Percentiles rank a stretch among this genome's conserved stretches.
Evolutionary conservation across 2,888 invertebrate genomes (phyloP).

Genomic region (Leptopilina syphax): DNA sequence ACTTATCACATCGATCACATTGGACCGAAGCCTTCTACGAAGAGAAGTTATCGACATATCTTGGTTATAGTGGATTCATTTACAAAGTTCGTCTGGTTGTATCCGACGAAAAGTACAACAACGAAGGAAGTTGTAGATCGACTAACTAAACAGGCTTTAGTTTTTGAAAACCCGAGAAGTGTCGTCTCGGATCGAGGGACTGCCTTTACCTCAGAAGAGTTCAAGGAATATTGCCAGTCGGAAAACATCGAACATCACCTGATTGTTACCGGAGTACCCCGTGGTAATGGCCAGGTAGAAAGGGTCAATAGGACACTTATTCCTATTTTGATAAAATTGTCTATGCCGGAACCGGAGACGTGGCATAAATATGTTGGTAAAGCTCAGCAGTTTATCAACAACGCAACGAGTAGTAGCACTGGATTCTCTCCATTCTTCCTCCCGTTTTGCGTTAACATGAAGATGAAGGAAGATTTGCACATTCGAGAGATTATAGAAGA

Average conservation of each 20-base stretch:
- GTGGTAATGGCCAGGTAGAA: neutral
- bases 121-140: slow-evolving; percentile 57
- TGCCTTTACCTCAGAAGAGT: slow-evolving; percentile 54
- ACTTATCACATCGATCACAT: too few relatives aligned
- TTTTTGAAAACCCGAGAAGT: slow-evolving; percentile 69
- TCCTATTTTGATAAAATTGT: neutral
- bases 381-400: slow-evolving; percentile 38
- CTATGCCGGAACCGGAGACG: slow-evolving; percentile 2
- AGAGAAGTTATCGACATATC: too few relatives aligned
- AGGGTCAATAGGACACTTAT: neutral
- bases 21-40: too few relatives aligned
- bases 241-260: neutral
- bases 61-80: neutral
- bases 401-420: slow-evolving; percentile 32
- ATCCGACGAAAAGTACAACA: slow-evolving; percentile 28
- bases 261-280: neutral
- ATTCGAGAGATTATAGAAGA: too few relatives aligned
- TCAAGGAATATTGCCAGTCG: slow-evolving; percentile 64
- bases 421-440: slow-evolving; percentile 27
- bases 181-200: slow-evolving; percentile 64
- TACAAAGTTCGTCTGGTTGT: slow-evolving; percentile 44
- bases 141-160: slow-evolving; percentile 61
- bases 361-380: slow-evolving; percentile 26
- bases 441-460: slow-evolving; percentile 37
- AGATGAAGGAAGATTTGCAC: slow-evolving; percentile 21